Percentiles rank a stretch among this genome's conserved stretches.
These are phyloP conservation scores for Butastur rufipennis DNA, from an alignment of 2,113 vertebrate genomes.

Conservation along the genomic window DNA sequence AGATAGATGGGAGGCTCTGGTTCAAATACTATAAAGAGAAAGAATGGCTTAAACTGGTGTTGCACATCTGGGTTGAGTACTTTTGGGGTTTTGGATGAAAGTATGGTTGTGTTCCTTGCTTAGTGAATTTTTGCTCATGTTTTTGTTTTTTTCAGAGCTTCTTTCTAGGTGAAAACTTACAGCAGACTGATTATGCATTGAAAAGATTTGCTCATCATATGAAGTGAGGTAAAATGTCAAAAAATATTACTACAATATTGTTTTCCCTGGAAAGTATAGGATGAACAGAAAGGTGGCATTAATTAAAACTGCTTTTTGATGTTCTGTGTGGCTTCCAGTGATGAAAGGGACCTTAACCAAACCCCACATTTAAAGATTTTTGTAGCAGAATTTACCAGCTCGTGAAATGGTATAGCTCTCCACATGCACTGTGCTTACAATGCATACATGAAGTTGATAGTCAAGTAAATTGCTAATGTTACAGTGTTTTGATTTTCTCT, in stretches of 20 bases:
- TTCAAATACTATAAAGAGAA: background rate
- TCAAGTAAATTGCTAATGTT: background rate
- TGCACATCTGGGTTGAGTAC: background rate
- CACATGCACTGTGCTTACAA: background rate
- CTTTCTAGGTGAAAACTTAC: background rate
- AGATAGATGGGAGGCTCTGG: background rate
- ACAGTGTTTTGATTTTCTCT: background rate
- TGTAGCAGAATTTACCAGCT: background rate
- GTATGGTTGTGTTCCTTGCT: background rate
- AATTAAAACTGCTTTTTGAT: background rate
- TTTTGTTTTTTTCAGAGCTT: background rate
- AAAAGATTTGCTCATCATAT: background rate
- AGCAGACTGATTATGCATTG: background rate
- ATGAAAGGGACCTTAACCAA: background rate
- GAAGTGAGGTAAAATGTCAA: background rate
- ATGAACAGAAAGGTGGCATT: background rate
- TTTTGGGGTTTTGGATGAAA: background rate
- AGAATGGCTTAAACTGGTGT: background rate
- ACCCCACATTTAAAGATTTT: background rate
- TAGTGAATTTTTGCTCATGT: background rate
- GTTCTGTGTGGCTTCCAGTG: background rate
- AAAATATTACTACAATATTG: background rate
- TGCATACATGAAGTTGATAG: background rate
- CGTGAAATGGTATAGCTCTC: background rate
- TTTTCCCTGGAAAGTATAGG: background rate